Percentiles rank a stretch among this genome's conserved stretches.
Evolutionary conservation across 2,113 vertebrate species (phyloP).

Genomic region (Corydoras maculifer): DNA sequence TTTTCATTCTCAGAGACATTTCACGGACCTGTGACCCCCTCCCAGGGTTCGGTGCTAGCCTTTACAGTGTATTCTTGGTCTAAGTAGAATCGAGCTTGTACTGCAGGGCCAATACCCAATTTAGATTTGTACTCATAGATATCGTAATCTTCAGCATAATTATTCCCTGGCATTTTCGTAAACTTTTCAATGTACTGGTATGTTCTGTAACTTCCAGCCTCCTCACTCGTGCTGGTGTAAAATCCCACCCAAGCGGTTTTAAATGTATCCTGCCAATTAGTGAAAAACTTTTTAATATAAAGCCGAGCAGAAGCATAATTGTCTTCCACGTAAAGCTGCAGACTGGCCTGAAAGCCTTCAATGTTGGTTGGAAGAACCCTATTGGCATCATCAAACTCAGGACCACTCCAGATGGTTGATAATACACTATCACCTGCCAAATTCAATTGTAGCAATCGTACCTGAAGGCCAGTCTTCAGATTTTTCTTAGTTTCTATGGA

Average conservation of each 20-base stretch:
- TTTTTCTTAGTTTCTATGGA: not conserved
- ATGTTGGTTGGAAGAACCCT: not conserved
- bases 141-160: not conserved
- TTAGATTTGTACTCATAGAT: slow-evolving; percentile 2
- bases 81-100: too few species aligned
- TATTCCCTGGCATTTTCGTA: not conserved
- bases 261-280: slow-evolving; percentile 5
- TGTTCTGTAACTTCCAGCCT: not conserved
- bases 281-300: slow-evolving; percentile 27
- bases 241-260: slow-evolving; percentile 22
- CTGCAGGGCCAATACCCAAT: too few species aligned
- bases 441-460: not conserved
- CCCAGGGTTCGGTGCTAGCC: too few species aligned
- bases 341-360: not conserved
- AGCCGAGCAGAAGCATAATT: slow-evolving; percentile 24
- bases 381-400: slow-evolving; percentile 18
- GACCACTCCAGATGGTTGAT: slow-evolving; percentile 10
- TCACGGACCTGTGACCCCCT: too few species aligned
- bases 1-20: too few species aligned
- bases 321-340: slow-evolving; percentile 16
- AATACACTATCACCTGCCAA: not conserved
- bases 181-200: not conserved
- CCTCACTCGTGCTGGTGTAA: not conserved
- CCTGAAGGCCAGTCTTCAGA: slow-evolving; percentile 22
- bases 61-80: too few species aligned